Percentiles rank a stretch among this genome's conserved stretches.
Conservation (phyloP, 2,113 vertebrate genomes). For the Cranoglanis bouderius region DNA sequence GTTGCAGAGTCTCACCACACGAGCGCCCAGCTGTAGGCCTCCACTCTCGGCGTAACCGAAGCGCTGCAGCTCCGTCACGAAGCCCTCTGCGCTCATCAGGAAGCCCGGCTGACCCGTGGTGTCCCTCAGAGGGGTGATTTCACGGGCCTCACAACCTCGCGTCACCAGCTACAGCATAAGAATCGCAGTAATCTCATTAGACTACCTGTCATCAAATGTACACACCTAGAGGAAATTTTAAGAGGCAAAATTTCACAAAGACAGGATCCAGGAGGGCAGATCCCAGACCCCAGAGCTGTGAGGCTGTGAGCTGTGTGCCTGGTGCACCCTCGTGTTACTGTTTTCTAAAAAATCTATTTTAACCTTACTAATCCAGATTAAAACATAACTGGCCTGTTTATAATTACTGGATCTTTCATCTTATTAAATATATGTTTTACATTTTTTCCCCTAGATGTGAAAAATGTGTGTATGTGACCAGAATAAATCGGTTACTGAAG, state of each 20-base stretch:
- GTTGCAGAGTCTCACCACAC: slow-evolving; percentile 84
- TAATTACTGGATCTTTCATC: neutral
- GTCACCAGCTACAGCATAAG: slow-evolving; percentile 78
- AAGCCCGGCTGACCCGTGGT: slow-evolving; percentile 86
- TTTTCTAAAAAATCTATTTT: neutral
- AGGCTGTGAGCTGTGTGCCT: too few species aligned
- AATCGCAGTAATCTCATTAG: neutral
- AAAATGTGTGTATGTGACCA: neutral
- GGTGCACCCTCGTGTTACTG: neutral
- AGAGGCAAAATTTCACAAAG: neutral
- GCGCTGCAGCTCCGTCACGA: slow-evolving; percentile 85
- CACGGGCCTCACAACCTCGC: slow-evolving; percentile 83
- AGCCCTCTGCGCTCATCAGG: slow-evolving; percentile 83
- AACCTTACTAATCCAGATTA: neutral
- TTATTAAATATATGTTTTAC: neutral
- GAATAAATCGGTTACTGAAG: neutral
- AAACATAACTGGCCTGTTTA: neutral
- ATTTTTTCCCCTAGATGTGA: neutral
- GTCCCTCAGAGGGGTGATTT: slow-evolving; percentile 83
- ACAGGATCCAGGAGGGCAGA: neutral
- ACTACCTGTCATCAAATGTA: neutral
- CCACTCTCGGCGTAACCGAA: slow-evolving; percentile 87
- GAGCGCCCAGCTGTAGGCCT: slow-evolving; percentile 82
- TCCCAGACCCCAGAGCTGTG: neutral
- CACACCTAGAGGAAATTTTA: neutral